Base-by-base conservation (phyloP, 1,140 invertebrate genomes). In the Apis cerana region DNA sequence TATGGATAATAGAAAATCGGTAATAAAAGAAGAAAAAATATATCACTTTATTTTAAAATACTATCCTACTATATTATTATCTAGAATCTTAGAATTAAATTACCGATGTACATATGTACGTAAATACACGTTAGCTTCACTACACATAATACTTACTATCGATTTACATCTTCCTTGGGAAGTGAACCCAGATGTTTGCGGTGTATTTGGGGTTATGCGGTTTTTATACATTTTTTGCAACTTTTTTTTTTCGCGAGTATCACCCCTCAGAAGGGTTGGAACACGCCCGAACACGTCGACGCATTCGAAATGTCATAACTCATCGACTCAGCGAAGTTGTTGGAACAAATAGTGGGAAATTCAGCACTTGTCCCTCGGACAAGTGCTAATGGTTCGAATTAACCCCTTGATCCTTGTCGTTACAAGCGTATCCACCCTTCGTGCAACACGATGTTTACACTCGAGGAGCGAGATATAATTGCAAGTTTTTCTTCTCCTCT, bases 241-340 rank as follows among this genome's bases (percentile, higher is more conserved):
- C 8, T 23, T 58, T 88, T 88, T n/a, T 88, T 85, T 85, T 65
- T 52, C 52, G 33, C 33, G 62, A 71, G n/a, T 64, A 70, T 23
- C 50, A 54, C 23, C 70, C 69, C 43, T 48, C 23, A 11, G 82
- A 90, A 89, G 90, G 90, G 91, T 85, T 86, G 64, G 75, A 83
- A 61, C 62, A 71, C 78, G 58, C 13, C 21, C 15, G 61, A 56
- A 56, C 21, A 48, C 61, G 9, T 70, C 9, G 23, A 64, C 27
- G 43, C 84, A 91, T 87, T 85, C 59, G 75, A 91, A 89, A 91
- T 56, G 91, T 92, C 92, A 87, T 92, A 92, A 92, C 83, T 92
- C 89, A 91, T 92, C 78, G 82, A 87, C 62, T 69, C 78, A 70
- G 23, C 64, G 72, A 58, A 82, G 85, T 83, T 65, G 80, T 82